These are phyloP conservation scores for Oriolus oriolus DNA, from an alignment of 2,113 vertebrate genomes.

Conservation along the genomic window DNA sequence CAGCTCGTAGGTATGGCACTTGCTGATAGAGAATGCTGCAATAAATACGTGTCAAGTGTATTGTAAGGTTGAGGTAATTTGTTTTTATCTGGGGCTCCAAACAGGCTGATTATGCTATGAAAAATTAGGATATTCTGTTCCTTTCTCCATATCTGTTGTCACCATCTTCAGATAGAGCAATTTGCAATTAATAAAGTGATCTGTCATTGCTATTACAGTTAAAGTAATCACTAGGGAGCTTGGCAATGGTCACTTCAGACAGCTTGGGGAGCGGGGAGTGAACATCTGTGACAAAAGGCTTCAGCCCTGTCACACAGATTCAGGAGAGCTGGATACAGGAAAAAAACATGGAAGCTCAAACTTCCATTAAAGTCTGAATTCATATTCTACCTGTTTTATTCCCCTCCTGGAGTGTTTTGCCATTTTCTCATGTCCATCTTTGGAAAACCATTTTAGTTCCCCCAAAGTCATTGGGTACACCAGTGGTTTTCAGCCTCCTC, in stretches of 20 bases:
- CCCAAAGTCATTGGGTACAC: background rate
- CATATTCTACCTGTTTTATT: background rate
- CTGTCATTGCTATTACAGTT: conserved; percentile 4
- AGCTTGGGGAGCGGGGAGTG: background rate
- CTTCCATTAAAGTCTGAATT: background rate
- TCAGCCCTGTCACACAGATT: background rate
- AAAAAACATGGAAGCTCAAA: background rate
- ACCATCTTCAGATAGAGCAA: conserved; percentile 42
- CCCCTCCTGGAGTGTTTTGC: background rate
- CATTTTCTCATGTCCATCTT: background rate
- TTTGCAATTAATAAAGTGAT: conserved; percentile 52
- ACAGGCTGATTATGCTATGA: conserved; percentile 30
- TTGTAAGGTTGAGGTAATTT: conserved; percentile 19
- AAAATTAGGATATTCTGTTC: conserved; percentile 52
- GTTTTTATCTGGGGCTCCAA: conserved; percentile 38
- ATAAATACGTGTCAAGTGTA: conserved; percentile 24
- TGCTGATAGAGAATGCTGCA: conserved; percentile 26
- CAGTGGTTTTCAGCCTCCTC: background rate
- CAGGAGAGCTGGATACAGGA: background rate
- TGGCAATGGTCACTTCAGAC: background rate
- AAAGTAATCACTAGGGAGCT: background rate
- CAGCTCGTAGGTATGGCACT: background rate
- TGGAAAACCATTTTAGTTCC: background rate
- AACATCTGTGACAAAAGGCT: background rate
- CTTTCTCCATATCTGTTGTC: conserved; percentile 44